Evolutionary conservation across 2,888 invertebrate genomes (phyloP).

Genomic region (Hirtodrosophila trivittata): DNA sequence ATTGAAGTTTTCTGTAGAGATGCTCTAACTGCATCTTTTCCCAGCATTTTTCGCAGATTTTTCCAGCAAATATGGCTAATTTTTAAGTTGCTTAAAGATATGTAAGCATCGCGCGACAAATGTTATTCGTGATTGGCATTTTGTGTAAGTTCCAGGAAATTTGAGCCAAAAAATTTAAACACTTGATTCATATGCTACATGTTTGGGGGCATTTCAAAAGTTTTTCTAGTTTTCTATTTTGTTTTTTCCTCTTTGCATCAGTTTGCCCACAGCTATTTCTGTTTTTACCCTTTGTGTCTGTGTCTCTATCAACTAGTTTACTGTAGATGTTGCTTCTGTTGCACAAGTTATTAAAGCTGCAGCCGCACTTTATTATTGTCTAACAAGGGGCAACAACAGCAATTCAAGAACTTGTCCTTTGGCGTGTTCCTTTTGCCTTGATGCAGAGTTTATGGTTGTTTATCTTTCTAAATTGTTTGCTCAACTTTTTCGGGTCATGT

Average conservation of each 20-base stretch:
- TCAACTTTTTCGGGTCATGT: slow-evolving; percentile 43
- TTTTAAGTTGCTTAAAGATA: slow-evolving; percentile 68
- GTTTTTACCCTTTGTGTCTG: slow-evolving; percentile 19
- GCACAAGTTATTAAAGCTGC: slow-evolving; percentile 71
- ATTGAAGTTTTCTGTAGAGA: slow-evolving; percentile 33
- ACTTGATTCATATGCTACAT: slow-evolving; percentile 8
- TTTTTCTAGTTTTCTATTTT: too few species aligned
- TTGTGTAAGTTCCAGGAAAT: slow-evolving; percentile 6
- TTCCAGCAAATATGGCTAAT: slow-evolving; percentile 57
- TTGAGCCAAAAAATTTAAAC: slow-evolving; percentile 1
- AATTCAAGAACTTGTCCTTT: slow-evolving; percentile 49
- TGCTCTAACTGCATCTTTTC: slow-evolving; percentile 38
- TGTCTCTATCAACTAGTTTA: slow-evolving; percentile 54
- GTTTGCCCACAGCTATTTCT: too few species aligned
- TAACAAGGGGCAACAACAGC: slow-evolving; percentile 44
- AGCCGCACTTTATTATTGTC: slow-evolving; percentile 74
- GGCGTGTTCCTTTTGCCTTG: slow-evolving; percentile 6
- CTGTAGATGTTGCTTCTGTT: slow-evolving; percentile 27
- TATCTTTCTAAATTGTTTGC: slow-evolving; percentile 67
- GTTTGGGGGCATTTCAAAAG: slow-evolving; percentile 12
- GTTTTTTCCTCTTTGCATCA: too few species aligned
- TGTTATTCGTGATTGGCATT: slow-evolving; percentile 61
- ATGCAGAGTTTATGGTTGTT: slow-evolving; percentile 51
- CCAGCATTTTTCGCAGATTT: slow-evolving; percentile 50
- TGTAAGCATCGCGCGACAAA: slow-evolving; percentile 63